Evolutionary conservation across 2,113 vertebrate species (phyloP).

Genomic region (Lipophrys pholis): DNA sequence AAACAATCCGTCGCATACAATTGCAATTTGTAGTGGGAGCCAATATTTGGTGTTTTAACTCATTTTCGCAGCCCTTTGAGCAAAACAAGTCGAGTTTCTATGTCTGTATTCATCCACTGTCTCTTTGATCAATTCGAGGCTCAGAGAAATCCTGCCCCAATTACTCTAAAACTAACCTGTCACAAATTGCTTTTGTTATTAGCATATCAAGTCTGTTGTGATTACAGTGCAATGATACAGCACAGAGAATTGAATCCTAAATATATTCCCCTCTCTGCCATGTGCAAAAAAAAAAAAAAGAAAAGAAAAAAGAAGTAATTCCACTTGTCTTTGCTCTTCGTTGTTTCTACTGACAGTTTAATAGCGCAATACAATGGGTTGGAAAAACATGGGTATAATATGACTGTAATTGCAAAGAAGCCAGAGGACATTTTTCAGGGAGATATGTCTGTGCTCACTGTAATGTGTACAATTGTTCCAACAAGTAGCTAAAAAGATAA

Average conservation of each 20-base stretch:
- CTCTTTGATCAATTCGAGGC: slow-evolving; percentile 60
- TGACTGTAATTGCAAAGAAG: slow-evolving; percentile 49
- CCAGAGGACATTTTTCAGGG: slow-evolving; percentile 17
- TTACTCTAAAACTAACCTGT: slow-evolving; percentile 60
- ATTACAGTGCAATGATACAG: slow-evolving; percentile 42
- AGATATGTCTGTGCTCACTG: slow-evolving; percentile 14
- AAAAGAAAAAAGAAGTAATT: slow-evolving; percentile 39
- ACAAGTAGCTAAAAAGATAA: slow-evolving; percentile 5
- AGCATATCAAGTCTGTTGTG: slow-evolving; percentile 47
- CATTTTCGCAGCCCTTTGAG: slow-evolving; percentile 29
- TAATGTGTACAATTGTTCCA: slow-evolving; percentile 1
- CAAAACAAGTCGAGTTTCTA: slow-evolving; percentile 9
- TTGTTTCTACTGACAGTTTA: slow-evolving; percentile 58
- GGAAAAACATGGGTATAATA: slow-evolving; percentile 37
- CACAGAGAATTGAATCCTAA: slow-evolving; percentile 39
- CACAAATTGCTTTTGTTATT: slow-evolving; percentile 57
- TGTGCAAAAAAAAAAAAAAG: background rate
- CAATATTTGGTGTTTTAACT: slow-evolving; percentile 29
- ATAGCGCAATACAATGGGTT: slow-evolving; percentile 53
- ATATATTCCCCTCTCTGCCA: slow-evolving; percentile 37
- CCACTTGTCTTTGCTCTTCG: slow-evolving; percentile 33
- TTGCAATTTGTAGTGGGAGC: slow-evolving; percentile 1
- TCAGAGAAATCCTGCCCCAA: slow-evolving; percentile 49
- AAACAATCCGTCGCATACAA: slow-evolving; percentile 12
- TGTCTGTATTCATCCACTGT: slow-evolving; percentile 44